These are phyloP conservation scores for Neosilurus mollespiculum DNA, from an alignment of 2,797 vertebrate genomes.

Conservation along the genomic window DNA sequence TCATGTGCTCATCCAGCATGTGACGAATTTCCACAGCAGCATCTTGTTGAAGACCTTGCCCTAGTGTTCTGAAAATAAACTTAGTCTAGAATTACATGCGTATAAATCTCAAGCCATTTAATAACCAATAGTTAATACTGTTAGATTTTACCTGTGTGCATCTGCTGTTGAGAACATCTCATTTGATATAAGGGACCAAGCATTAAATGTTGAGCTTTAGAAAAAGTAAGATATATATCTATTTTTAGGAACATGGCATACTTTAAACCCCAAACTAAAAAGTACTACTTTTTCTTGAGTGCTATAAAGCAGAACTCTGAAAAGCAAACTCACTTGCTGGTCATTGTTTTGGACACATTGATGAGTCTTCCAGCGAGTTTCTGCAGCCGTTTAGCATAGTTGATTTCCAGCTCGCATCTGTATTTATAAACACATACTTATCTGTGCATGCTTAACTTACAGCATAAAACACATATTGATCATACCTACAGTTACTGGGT, in stretches of 20 bases:
- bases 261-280: not conserved
- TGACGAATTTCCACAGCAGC: slow-evolving; percentile 77
- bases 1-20: slow-evolving; percentile 78
- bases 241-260: slow-evolving; percentile 8
- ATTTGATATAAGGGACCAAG: slow-evolving; percentile 82
- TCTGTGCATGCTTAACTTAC: slow-evolving; percentile 4
- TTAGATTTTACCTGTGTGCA: slow-evolving; percentile 74
- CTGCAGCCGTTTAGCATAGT: slow-evolving; percentile 82
- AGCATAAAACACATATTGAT: slow-evolving; percentile 31
- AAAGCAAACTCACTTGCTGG: slow-evolving; percentile 76
- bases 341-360: slow-evolving; percentile 77
- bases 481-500: slow-evolving; percentile 12
- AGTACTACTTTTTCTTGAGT: not conserved
- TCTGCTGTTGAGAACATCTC: slow-evolving; percentile 85
- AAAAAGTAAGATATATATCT: slow-evolving; percentile 47
- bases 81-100: not conserved
- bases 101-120: not conserved
- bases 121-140: not conserved
- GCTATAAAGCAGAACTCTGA: slow-evolving; percentile 21
- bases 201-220: slow-evolving; percentile 78
- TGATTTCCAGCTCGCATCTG: slow-evolving; percentile 82
- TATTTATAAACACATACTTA: slow-evolving; percentile 44
- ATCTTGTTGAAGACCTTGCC: slow-evolving; percentile 83
- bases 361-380: slow-evolving; percentile 81
- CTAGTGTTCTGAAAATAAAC: slow-evolving; percentile 73